Conservation (phyloP, 2,113 vertebrate species). For the Macaca mulatta region DNA sequence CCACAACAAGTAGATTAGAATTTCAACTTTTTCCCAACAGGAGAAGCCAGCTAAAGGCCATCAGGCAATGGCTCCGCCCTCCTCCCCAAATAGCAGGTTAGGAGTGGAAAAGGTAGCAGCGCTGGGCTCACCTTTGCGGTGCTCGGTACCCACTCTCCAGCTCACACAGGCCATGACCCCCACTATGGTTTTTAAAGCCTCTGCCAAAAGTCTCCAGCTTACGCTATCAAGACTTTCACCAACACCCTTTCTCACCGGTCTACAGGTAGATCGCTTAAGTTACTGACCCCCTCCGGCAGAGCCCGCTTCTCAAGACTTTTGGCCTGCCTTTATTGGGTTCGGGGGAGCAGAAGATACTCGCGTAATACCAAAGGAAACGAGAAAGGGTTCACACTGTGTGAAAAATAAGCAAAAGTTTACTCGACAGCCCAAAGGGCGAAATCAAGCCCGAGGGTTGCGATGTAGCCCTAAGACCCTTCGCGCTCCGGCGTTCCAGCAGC, state of each 20-base stretch:
- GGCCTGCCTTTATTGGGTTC: background rate
- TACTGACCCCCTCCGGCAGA: background rate
- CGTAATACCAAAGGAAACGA: background rate
- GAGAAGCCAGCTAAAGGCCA: background rate
- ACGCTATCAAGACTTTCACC: background rate
- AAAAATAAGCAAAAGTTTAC: background rate
- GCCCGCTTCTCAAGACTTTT: background rate
- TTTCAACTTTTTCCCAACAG: constrained; percentile 42
- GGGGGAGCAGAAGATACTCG: too few relatives aligned
- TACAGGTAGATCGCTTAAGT: background rate
- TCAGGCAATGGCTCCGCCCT: background rate
- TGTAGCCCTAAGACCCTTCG: too few relatives aligned
- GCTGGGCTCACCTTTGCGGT: background rate
- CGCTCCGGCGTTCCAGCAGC: background rate
- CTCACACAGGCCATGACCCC: background rate
- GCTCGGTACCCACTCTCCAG: background rate
- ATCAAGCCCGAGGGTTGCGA: background rate
- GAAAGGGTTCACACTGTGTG: background rate
- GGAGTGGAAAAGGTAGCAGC: background rate
- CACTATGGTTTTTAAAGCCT: background rate
- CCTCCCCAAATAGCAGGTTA: constrained; percentile 27
- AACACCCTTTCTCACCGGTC: background rate
- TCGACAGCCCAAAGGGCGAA: background rate
- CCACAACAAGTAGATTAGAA: background rate
- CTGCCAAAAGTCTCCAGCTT: background rate